A percentile compares a stretch with the other conserved stretches of the same genome.
phyloP scores from a whole-genome alignment of 2,888 invertebrate species.

The Drosophila mulleri region DNA sequence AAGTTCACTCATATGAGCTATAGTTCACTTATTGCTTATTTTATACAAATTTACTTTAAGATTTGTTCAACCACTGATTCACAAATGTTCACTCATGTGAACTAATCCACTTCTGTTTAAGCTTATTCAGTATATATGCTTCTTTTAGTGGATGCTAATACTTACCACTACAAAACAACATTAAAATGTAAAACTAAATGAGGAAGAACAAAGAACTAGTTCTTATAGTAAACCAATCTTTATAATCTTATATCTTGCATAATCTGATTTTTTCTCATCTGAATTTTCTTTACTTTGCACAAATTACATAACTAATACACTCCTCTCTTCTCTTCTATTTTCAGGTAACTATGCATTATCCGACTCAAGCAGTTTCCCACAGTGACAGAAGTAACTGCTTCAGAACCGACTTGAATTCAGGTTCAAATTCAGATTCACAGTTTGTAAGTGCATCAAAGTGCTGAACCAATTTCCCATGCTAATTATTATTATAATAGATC shows the following conservation, averaged over 20 bases:
- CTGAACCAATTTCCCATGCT: conserved; percentile 24
- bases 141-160: no score
- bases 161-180: no score
- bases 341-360: conserved; percentile 60
- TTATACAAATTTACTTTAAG: no score
- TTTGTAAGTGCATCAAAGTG: conserved; percentile 50
- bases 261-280: no score
- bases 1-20: no score
- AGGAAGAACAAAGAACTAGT: neutral
- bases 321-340: conserved; percentile 24
- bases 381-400: conserved; percentile 4
- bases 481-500: conserved; percentile 38
- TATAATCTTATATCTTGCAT: no score
- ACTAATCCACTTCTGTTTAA: no score
- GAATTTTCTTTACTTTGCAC: neutral
- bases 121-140: no score
- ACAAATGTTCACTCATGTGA: no score
- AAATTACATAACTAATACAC: conserved; percentile 14
- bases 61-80: no score
- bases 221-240: neutral
- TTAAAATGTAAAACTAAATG: no score
- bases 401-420: neutral
- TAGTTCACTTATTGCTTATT: no score
- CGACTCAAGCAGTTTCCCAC: conserved; percentile 32
- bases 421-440: conserved; percentile 7